A percentile compares a stretch with the other conserved stretches of the same genome.
Conservation (phyloP, 2,797 vertebrate genomes). For the Bovichtus diacanthus region DNA sequence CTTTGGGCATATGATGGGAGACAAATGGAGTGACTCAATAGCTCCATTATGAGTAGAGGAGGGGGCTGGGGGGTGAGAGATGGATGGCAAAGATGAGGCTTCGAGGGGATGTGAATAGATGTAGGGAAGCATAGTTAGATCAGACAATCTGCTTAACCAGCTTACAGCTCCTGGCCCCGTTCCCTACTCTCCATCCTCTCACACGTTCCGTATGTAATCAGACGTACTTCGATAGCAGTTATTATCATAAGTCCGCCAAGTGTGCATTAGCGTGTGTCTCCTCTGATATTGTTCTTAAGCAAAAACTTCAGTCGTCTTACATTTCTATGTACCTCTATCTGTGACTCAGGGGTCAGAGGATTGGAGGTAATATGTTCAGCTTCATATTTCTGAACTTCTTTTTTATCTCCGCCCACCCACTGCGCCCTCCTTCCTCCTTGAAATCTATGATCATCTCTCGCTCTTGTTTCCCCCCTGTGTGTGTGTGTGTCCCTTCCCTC, state of each 20-base stretch:
- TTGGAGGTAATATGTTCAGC: conserved; percentile 32
- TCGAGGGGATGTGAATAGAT: conserved; percentile 76
- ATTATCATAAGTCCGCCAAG: conserved; percentile 65
- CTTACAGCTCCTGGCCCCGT: conserved; percentile 63
- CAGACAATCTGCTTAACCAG: conserved; percentile 73
- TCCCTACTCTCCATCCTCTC: conserved; percentile 53
- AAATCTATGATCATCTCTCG: conserved; percentile 58
- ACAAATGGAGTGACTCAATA: conserved; percentile 77
- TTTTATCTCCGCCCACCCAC: conserved; percentile 35
- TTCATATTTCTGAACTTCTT: conserved; percentile 4
- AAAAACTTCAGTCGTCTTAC: conserved; percentile 46
- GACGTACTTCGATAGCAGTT: conserved; percentile 58
- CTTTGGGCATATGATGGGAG: conserved; percentile 76
- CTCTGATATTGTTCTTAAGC: conserved; percentile 57
- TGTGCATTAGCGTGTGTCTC: conserved; percentile 52
- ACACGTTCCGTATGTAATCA: conserved; percentile 60
- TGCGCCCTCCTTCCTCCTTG: conserved; percentile 38
- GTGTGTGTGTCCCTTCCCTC: conserved; percentile 24
- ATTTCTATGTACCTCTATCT: conserved; percentile 32
- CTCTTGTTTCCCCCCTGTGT: conserved; percentile 14
- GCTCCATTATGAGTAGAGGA: conserved; percentile 70
- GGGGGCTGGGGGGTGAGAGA: conserved; percentile 49
- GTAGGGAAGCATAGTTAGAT: conserved; percentile 66
- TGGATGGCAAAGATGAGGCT: conserved; percentile 67
- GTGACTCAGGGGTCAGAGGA: conserved; percentile 39